Conservation (phyloP, 2,113 vertebrate genomes). For the Cebus imitator region DNA sequence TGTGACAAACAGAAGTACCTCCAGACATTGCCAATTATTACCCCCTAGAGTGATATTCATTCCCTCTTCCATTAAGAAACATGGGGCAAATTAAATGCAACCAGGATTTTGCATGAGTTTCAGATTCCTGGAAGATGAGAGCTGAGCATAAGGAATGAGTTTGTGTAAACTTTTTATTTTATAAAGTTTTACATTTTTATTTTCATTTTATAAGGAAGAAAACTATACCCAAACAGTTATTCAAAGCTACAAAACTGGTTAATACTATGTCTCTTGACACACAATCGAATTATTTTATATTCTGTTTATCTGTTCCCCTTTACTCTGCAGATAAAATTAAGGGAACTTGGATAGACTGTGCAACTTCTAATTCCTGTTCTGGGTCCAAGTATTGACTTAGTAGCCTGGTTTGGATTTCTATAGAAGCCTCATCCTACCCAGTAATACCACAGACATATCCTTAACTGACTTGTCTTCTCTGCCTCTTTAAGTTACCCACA, state of each 20-base stretch:
- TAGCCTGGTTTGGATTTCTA: not conserved
- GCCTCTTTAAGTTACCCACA: not conserved
- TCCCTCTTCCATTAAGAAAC: not conserved
- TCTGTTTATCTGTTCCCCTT: not conserved
- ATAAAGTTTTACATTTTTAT: not conserved
- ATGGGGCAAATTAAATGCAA: not conserved
- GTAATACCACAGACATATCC: not conserved
- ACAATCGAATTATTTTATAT: not conserved
- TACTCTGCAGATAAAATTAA: not conserved
- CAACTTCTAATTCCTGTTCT: not conserved
- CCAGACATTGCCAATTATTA: not conserved
- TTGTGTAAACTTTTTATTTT: not conserved
- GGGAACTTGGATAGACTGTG: not conserved
- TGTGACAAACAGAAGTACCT: not conserved
- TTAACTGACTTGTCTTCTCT: not conserved
- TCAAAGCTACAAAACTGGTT: not conserved
- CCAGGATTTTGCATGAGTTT: not conserved
- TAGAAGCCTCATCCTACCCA: not conserved
- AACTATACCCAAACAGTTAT: not conserved
- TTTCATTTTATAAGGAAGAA: constrained; percentile 7
- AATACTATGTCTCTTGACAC: not conserved
- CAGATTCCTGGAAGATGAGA: not conserved
- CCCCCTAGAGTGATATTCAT: not conserved
- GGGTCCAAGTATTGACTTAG: not conserved
- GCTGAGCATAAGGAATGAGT: not conserved